Evolutionary conservation across 2,797 vertebrate genomes (phyloP), one percentile per base, ranked within the genome.

Genomic region (Heteromormyrus szaboi): DNA sequence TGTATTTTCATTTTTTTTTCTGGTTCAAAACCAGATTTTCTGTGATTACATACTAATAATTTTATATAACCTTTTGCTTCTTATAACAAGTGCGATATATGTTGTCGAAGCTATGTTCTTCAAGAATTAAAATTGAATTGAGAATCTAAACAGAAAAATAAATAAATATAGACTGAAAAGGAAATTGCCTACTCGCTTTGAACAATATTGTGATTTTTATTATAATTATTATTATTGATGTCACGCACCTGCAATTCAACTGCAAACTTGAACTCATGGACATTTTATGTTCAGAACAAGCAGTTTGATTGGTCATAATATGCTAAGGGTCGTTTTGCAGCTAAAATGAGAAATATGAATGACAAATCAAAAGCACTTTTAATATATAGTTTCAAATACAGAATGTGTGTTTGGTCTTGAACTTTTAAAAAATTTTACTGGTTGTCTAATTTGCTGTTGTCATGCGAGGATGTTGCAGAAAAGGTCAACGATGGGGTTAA

Each of bases 41-140:
- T 99, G 98, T 99, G 97, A 98, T 99, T 99, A 97, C 98, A 98
- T 99, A 99, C 98, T 99, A 99, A 99, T 99, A 97, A 98, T 99
- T 99, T 99, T 99, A 99, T 99, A 99, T 99, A 99, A 99, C 97
- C 97, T 97, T 99, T 99, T 99, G 98, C 98, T 99, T 99, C 98
- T 98, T 99, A 99, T 98, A 98, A 98, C 97, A 97, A 99, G 97
- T 99, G 98, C 97, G 97, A 97, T 99, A 98, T 97, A 98, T 99
- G 98, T 99, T 99, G 98, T 99, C 97, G 92, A 97, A 97, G 97
- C 97, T 98, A 96, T 96, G 98, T 99, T 99, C 98, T 99, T 98
- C 98, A 98, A 98, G 98, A 99, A 99, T 99, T 99, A 99, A 99
- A 99, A 99, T 98, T 97, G 97, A 99, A 98, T 97, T 98, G 97